A percentile compares a stretch with the other conserved stretches of the same genome.
Evolutionary conservation across 1,140 invertebrate genomes (phyloP).

Genomic region (Microplitis demolitor): DNA sequence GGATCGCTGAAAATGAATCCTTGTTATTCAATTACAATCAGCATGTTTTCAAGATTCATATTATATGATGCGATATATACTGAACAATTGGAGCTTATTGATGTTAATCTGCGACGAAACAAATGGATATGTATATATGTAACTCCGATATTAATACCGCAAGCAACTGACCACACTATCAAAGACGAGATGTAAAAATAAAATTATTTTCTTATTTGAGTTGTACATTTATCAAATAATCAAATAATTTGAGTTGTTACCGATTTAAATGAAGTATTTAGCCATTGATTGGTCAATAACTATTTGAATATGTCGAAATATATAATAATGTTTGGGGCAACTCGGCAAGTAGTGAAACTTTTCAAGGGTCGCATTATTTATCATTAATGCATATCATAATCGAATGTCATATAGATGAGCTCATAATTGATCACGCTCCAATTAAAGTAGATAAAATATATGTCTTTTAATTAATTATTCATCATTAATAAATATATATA

Average conservation of each 20-base stretch:
- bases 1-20: conserved; percentile 8
- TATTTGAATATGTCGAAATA: no score
- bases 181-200: background rate
- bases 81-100: conserved; percentile 31
- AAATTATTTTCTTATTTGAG: no score
- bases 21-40: conserved; percentile 37
- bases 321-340: no score
- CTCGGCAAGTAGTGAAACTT: background rate
- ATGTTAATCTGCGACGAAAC: conserved; percentile 34
- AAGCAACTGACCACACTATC: background rate
- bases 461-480: no score
- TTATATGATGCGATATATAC: background rate
- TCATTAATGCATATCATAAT: background rate
- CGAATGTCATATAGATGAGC: background rate
- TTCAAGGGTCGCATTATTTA: background rate
- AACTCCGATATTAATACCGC: background rate
- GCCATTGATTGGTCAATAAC: no score
- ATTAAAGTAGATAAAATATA: conserved; percentile 7
- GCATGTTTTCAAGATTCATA: conserved; percentile 20
- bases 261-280: no score
- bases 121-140: background rate
- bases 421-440: conserved; percentile 11
- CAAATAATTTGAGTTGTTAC: background rate
- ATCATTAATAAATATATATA: no score
- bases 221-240: background rate